Evolutionary conservation across 2,888 invertebrate species (phyloP).

Genomic region (Pristionchus fissidentatus): DNA sequence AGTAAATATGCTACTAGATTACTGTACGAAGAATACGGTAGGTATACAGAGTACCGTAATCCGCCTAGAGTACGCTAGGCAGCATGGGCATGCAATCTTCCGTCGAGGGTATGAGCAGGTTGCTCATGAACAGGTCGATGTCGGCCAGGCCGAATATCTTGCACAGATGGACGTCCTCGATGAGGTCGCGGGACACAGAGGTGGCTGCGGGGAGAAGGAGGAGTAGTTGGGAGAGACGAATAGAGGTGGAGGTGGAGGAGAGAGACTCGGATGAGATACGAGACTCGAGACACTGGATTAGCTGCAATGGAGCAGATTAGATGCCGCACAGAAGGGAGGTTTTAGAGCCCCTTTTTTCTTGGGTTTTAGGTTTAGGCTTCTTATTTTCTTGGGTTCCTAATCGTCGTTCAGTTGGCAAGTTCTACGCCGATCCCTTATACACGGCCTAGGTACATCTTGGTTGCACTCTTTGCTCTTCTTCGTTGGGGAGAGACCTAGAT

Average conservation of each 20-base stretch:
- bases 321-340: background rate
- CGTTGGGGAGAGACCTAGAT: background rate
- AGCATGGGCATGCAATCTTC: background rate
- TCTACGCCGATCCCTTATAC: too few species aligned
- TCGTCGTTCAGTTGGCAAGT: too few species aligned
- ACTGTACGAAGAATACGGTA: background rate
- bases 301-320: background rate
- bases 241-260: constrained; percentile 15
- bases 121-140: constrained; percentile 68
- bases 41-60: background rate
- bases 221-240: constrained; percentile 54
- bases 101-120: constrained; percentile 59
- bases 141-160: constrained; percentile 68
- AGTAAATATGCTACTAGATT: background rate
- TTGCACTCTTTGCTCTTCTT: too few species aligned
- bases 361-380: too few species aligned
- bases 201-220: constrained; percentile 69
- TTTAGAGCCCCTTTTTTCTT: too few species aligned
- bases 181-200: constrained; percentile 68
- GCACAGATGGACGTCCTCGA: constrained; percentile 71
- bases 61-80: background rate
- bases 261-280: constrained; percentile 64
- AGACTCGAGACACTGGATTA: constrained; percentile 45
- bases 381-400: too few species aligned
- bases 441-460: too few species aligned